Base-by-base conservation (phyloP, 1,140 invertebrate genomes). In the Papilio glaucus region DNA sequence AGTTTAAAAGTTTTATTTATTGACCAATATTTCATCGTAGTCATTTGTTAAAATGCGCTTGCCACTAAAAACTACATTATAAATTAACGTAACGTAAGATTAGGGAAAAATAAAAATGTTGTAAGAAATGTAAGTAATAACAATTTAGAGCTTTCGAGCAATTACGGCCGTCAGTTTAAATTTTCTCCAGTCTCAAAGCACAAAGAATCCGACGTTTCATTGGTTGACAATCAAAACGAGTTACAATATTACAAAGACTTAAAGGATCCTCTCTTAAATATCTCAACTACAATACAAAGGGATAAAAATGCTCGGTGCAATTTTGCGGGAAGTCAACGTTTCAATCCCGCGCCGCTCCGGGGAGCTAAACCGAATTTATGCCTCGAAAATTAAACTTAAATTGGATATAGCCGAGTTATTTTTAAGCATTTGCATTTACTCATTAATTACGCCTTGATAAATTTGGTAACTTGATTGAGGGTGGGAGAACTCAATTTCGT, bases 321-420 rank as follows among this genome's bases (percentile, higher is more conserved):
- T 91, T 88, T 87, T 82, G 81, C 82, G 81, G 82, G 77, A 82
- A 87, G 82, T 81, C 82, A 77, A 57, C 77, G 84, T 84, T 82
- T 85, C 87, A 88, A 85, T 87, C 84, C 84, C 77, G 80, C 80
- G 77, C 77, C 85, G 83, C 86, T 83, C 80, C 83, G 85, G 86
- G 86, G 84, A 89, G 86, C 87, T 85, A 92, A 91, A 92, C 88
- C 83, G 85, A 91, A 91, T 92, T 92, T 92, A 87, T 88, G 86
- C 77, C 88, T 87, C 81, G 84, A 90, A 92, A 91, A 91, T 92
- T 90, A 91, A 92, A 92, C 85, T 88, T 87, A 92, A 91, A 92
- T 91, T 91, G 88, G 84, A 88, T 88, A 88, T 88, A 76, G 76
- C 80, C 75, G 82, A 78, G 87, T 86, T 89, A 90, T 89, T 89